These are phyloP conservation scores for Caradrina clavipalpis DNA, from an alignment of 2,888 invertebrate genomes.

Conservation along the genomic window DNA sequence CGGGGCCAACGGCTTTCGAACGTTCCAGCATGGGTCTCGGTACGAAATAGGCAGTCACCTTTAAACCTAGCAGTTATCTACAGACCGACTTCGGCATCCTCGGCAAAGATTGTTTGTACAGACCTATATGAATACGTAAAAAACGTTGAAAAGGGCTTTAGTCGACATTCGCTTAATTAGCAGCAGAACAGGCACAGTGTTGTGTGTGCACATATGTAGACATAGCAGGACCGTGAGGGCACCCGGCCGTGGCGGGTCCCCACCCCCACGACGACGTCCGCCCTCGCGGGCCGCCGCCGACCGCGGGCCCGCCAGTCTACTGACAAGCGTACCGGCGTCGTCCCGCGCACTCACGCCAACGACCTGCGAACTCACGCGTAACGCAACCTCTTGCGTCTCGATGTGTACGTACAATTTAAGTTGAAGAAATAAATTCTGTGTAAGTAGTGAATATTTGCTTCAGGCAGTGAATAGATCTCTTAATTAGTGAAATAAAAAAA, in stretches of 20 bases:
- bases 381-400: conserved; percentile 64
- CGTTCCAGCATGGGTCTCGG: too few relatives aligned
- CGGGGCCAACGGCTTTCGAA: too few relatives aligned
- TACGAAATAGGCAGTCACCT: too few relatives aligned
- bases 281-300: conserved; percentile 29
- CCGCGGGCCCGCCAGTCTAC: conserved; percentile 43
- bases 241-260: conserved; percentile 61
- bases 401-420: conserved; percentile 63
- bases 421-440: conserved; percentile 50
- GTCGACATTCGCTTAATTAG: too few relatives aligned
- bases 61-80: too few relatives aligned
- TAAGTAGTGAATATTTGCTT: conserved; percentile 43
- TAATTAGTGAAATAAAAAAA: conserved; percentile 33
- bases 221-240: conserved; percentile 29
- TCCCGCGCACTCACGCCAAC: conserved; percentile 42
- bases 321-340: conserved; percentile 39
- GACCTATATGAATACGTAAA: too few relatives aligned
- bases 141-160: too few relatives aligned
- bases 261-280: conserved; percentile 57
- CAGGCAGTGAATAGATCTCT: conserved; percentile 25
- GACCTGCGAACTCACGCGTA: conserved; percentile 67
- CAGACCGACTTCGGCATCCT: too few relatives aligned
- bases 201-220: conserved; percentile 25
- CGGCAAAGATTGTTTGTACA: too few relatives aligned
- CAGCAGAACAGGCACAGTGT: conserved; percentile 10